A percentile compares a stretch with the other conserved stretches of the same genome.
Evolutionary conservation across 2,113 vertebrate species (phyloP).

Genomic region (Campylorhamphus procurvoides): DNA sequence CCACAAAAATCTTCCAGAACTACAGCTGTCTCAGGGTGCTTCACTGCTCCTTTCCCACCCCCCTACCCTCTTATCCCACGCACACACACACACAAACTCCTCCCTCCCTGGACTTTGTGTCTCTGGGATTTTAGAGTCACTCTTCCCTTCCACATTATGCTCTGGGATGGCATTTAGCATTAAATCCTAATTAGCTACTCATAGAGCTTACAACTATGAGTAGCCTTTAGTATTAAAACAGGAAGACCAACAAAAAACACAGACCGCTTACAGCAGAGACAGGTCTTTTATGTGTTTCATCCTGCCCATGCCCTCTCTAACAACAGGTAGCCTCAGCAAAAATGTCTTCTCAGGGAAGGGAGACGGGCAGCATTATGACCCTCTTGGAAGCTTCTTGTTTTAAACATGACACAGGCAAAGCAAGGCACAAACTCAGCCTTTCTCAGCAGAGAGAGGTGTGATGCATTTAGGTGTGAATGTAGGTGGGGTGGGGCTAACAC

Average conservation of each 20-base stretch:
- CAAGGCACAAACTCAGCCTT: not conserved
- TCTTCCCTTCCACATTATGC: not conserved
- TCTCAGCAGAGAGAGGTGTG: not conserved
- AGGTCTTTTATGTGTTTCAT: not conserved
- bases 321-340: not conserved
- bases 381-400: not conserved
- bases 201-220: not conserved
- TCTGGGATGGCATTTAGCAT: not conserved
- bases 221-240: not conserved
- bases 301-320: not conserved
- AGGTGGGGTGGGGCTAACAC: not conserved
- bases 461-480: not conserved
- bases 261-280: not conserved
- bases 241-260: not conserved
- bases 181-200: not conserved
- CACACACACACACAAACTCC: no score
- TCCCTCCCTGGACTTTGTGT: not conserved
- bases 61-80: no score
- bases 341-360: not conserved
- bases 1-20: not conserved
- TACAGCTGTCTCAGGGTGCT: not conserved
- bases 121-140: not conserved
- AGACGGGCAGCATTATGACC: not conserved
- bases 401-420: not conserved
- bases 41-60: not conserved